Conservation (phyloP, 30 jellyfish, hydroid and myxozoan genomes). For the Clytia hemisphaerica region DNA sequence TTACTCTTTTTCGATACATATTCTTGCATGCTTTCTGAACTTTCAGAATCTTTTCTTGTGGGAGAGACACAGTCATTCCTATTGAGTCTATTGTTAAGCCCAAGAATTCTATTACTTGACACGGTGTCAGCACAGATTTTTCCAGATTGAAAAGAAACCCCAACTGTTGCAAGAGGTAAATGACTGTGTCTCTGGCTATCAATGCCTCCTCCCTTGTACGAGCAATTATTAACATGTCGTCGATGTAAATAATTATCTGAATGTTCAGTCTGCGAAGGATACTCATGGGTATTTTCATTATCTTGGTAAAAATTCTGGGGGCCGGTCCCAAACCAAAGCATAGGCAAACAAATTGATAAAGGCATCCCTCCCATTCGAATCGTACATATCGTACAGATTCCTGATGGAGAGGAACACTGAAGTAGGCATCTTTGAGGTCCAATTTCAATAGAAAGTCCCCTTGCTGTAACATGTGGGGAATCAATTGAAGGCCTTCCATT, state of each 20-base stretch:
- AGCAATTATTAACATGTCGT: conserved; percentile 16
- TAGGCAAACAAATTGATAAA: conserved; percentile 24
- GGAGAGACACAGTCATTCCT: conserved; percentile 16
- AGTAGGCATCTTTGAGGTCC: conserved; percentile 41
- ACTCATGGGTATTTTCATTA: no score
- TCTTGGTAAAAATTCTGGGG: conserved; percentile 19
- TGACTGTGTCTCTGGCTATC: conserved; percentile 26
- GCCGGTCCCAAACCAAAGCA: conserved; percentile 33
- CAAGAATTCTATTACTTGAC: conserved; percentile 27
- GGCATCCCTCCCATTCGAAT: conserved; percentile 30
- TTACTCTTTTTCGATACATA: not conserved
- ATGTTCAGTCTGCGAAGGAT: not conserved
- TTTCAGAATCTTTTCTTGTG: conserved; percentile 1
- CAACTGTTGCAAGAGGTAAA: conserved; percentile 18
- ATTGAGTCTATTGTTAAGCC: conserved; percentile 28
- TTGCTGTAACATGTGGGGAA: no score
- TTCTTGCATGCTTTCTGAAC: not conserved
- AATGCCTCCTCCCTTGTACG: not conserved
- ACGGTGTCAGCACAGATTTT: conserved; percentile 11
- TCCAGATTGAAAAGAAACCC: conserved; percentile 24
- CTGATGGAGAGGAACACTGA: conserved; percentile 24
- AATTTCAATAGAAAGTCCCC: conserved; percentile 29
- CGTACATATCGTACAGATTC: conserved; percentile 7
- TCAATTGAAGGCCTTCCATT: no score
- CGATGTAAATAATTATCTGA: not conserved